Percentiles rank a stretch among this genome's conserved stretches.
These are phyloP conservation scores for Carollia perspicillata DNA, from an alignment of 2,113 vertebrate species.

Conservation along the genomic window DNA sequence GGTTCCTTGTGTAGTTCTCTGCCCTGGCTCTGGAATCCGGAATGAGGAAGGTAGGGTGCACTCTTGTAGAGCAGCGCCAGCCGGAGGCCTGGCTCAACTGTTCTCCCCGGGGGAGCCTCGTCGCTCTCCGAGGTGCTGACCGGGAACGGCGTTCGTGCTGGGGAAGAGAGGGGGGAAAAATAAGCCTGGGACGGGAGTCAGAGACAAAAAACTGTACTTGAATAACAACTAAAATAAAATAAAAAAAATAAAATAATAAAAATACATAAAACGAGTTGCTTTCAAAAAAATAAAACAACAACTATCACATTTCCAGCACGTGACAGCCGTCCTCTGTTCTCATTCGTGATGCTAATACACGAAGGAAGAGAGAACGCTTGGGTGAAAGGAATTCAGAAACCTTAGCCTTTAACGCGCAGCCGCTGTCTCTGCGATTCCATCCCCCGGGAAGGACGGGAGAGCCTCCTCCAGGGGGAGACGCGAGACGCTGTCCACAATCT, in stretches of 20 bases:
- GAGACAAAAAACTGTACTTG: too few relatives aligned
- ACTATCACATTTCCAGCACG: neutral
- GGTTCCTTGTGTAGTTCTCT: neutral
- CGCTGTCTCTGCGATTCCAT: neutral
- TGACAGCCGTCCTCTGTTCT: neutral
- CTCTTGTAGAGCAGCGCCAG: too few relatives aligned
- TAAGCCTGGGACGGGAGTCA: too few relatives aligned
- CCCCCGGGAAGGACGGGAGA: neutral
- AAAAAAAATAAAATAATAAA: too few relatives aligned
- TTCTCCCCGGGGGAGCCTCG: rapidly evolving
- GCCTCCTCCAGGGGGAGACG: neutral
- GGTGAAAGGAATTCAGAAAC: neutral
- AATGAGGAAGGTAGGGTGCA: neutral
- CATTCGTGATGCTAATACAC: neutral
- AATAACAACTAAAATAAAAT: too few relatives aligned
- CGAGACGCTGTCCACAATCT: neutral
- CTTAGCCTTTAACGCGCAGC: neutral
- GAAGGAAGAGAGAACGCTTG: neutral
- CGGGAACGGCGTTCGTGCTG: neutral
- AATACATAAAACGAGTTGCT: too few relatives aligned
- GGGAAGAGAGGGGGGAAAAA: neutral
- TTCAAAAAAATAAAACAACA: rapidly evolving
- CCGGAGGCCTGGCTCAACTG: too few relatives aligned
- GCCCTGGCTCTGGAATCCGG: too few relatives aligned
- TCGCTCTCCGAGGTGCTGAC: constrained; percentile 4